These are phyloP conservation scores for Smittia sp. DNA, from an alignment of 2,888 invertebrate species.

Conservation along the genomic window DNA sequence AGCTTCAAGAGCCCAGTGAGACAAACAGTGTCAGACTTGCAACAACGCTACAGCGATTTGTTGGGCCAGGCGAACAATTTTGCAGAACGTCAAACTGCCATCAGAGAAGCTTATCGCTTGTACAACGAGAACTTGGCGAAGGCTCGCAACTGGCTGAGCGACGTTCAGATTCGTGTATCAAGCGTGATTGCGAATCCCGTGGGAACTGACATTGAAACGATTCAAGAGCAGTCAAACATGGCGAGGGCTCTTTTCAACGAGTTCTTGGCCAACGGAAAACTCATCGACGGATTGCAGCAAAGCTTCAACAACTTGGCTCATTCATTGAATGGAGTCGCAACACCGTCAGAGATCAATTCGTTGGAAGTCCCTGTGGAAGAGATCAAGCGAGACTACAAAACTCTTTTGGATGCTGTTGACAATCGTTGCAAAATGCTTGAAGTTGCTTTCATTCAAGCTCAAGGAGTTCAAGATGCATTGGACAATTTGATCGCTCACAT, in stretches of 20 bases:
- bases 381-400: slow-evolving; percentile 73
- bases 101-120: slow-evolving; percentile 71
- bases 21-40: slow-evolving; percentile 73
- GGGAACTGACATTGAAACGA: slow-evolving; percentile 80
- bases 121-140: slow-evolving; percentile 82
- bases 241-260: slow-evolving; percentile 85
- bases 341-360: slow-evolving; percentile 73
- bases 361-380: slow-evolving; percentile 79
- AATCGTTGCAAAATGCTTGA: slow-evolving; percentile 81
- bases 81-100: slow-evolving; percentile 75
- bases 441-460: slow-evolving; percentile 86
- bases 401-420: slow-evolving; percentile 70
- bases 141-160: slow-evolving; percentile 73
- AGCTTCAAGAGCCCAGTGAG: slow-evolving; percentile 73
- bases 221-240: slow-evolving; percentile 81
- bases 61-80: slow-evolving; percentile 77
- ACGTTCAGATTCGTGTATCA: slow-evolving; percentile 69
- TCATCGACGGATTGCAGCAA: slow-evolving; percentile 78
- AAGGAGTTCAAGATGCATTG: slow-evolving; percentile 90
- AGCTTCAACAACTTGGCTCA: slow-evolving; percentile 63
- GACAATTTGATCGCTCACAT: slow-evolving; percentile 86
- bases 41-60: slow-evolving; percentile 77
- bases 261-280: slow-evolving; percentile 77
- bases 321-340: slow-evolving; percentile 74
- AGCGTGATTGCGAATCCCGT: slow-evolving; percentile 76